Conservation (phyloP, 2,113 vertebrate genomes). For the Gnathonemus longibarbis region DNA sequence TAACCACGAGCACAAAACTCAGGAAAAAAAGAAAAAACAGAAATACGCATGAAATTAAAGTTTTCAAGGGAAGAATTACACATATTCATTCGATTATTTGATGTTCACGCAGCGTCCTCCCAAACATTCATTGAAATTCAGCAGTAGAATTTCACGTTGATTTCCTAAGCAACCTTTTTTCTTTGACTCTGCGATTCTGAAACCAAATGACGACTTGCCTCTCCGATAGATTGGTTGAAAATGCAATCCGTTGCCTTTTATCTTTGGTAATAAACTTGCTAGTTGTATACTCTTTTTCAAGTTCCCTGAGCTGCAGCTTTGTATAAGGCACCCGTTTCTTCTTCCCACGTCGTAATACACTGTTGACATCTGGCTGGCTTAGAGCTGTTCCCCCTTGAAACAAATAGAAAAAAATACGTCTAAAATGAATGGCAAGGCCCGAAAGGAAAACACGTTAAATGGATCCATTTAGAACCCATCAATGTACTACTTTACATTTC, state of each 20-base stretch:
- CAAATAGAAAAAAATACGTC: constrained; percentile 8
- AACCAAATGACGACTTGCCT: constrained; percentile 89
- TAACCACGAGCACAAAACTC: neutral
- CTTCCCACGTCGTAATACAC: constrained; percentile 33
- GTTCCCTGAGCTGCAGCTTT: constrained; percentile 51
- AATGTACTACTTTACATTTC: neutral
- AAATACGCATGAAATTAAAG: neutral
- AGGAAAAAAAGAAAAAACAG: neutral
- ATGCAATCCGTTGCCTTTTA: constrained; percentile 82
- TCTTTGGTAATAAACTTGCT: constrained; percentile 99
- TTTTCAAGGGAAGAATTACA: neutral
- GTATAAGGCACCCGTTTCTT: constrained; percentile 46
- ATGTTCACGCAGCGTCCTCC: neutral
- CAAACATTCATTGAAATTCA: neutral
- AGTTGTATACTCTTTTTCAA: constrained; percentile 75
- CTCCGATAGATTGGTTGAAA: constrained; percentile 75
- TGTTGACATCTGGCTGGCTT: constrained; percentile 27
- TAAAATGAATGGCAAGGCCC: neutral
- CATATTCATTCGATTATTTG: neutral
- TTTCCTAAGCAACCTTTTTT: constrained; percentile 68
- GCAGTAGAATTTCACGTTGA: constrained; percentile 34
- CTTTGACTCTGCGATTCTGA: constrained; percentile 80
- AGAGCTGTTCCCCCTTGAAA: constrained; percentile 25
- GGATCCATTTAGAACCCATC: neutral
- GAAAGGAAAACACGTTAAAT: neutral